A percentile compares a stretch with the other conserved stretches of the same genome.
Conservation (phyloP, 2,888 invertebrate genomes). For the Coenonympha arcania region DNA sequence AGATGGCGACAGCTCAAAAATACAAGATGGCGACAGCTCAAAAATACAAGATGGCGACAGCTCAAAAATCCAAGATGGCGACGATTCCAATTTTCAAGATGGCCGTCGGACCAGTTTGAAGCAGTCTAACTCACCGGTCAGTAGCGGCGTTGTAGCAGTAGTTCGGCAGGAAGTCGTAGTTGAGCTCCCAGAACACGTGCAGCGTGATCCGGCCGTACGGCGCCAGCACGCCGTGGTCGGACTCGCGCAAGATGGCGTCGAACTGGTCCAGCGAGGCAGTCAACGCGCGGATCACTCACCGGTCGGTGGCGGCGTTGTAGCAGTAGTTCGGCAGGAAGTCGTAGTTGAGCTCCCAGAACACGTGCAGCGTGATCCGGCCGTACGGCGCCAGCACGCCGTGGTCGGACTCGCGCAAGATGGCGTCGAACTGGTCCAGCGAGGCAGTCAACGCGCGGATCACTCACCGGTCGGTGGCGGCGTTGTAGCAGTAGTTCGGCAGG, state of each 20-base stretch:
- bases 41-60: too few relatives aligned
- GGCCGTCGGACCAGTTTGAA: too few relatives aligned
- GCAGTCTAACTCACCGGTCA: slow-evolving; percentile 86
- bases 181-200: slow-evolving; percentile 98
- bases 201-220: slow-evolving; percentile 97
- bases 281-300: too few relatives aligned
- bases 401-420: slow-evolving; percentile 96
- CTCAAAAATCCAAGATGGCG: too few relatives aligned
- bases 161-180: slow-evolving; percentile 97
- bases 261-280: slow-evolving; percentile 96
- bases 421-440: slow-evolving; percentile 95
- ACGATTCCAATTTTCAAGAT: too few relatives aligned
- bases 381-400: slow-evolving; percentile 98
- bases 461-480: slow-evolving; percentile 96
- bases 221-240: slow-evolving; percentile 97
- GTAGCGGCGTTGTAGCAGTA: slow-evolving; percentile 99
- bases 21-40: too few relatives aligned
- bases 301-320: slow-evolving; percentile 97
- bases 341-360: slow-evolving; percentile 98
- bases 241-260: slow-evolving; percentile 95
- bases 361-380: slow-evolving; percentile 95
- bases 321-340: slow-evolving; percentile 98
- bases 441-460: too few relatives aligned
- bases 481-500: slow-evolving; percentile 97
- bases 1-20: too few relatives aligned